phyloP scores from a whole-genome alignment of 1,140 invertebrate genomes.

The Phocides pigmalion region DNA sequence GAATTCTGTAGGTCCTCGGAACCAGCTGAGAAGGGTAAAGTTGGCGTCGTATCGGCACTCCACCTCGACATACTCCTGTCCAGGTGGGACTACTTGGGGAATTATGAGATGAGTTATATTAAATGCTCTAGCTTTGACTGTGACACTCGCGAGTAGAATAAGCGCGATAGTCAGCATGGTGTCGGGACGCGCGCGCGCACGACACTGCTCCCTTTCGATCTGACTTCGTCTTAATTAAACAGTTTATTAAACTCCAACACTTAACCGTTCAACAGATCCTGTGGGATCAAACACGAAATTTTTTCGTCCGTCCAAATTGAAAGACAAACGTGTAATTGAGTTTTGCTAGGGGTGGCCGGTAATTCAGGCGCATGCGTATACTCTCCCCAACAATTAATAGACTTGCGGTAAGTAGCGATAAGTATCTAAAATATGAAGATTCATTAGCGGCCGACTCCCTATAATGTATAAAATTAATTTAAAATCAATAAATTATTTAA shows the following conservation, averaged over 20 bases:
- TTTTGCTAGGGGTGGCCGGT: constrained; percentile 57
- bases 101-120: constrained; percentile 72
- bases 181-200: constrained; percentile 64
- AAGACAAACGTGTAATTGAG: constrained; percentile 67
- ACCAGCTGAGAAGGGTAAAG: constrained; percentile 77
- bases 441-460: neutral
- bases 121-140: constrained; percentile 51
- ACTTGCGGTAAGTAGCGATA: constrained; percentile 19
- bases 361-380: constrained; percentile 46
- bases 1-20: constrained; percentile 71
- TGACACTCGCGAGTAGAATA: constrained; percentile 41
- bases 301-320: constrained; percentile 65
- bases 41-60: constrained; percentile 76
- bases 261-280: constrained; percentile 65
- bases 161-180: constrained; percentile 61
- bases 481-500: neutral
- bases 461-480: constrained; percentile 1
- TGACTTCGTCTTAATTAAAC: constrained; percentile 76
- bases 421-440: constrained; percentile 20
- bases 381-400: constrained; percentile 38
- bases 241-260: constrained; percentile 81
- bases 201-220: constrained; percentile 63
- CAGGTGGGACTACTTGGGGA: constrained; percentile 56
- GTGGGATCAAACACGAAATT: constrained; percentile 57
- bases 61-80: constrained; percentile 62